These are phyloP conservation scores for Florisuga fusca DNA, from an alignment of 2,797 vertebrate genomes.

Conservation along the genomic window DNA sequence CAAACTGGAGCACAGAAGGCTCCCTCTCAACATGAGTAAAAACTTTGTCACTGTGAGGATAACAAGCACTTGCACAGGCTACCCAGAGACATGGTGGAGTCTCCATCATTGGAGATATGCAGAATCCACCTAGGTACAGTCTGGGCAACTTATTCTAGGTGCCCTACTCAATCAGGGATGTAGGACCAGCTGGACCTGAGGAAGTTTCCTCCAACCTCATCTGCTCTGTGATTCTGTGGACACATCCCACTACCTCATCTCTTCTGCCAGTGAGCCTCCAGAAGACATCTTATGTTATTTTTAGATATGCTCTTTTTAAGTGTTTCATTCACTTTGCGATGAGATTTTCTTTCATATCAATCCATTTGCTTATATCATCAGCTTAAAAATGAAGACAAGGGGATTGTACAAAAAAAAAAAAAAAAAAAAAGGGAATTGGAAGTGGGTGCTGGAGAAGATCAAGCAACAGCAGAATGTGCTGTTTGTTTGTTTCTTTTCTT, in stretches of 20 bases:
- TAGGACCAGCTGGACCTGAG: background rate
- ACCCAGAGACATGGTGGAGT: background rate
- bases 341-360: background rate
- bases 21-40: background rate
- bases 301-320: background rate
- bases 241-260: background rate
- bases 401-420: too few relatives aligned
- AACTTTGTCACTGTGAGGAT: background rate
- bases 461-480: background rate
- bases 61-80: background rate
- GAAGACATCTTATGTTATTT: background rate
- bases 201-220: background rate
- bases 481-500: too few relatives aligned
- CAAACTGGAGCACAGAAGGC: background rate
- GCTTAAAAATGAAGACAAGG: background rate
- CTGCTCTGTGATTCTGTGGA: background rate
- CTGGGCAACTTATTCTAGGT: background rate
- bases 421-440: background rate
- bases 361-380: background rate
- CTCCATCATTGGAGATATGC: background rate
- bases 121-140: background rate
- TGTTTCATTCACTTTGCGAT: background rate
- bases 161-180: fast-evolving
- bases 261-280: fast-evolving
- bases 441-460: background rate